Evolutionary conservation across 1,140 invertebrate genomes (phyloP), one percentile per base, ranked within the genome.

Genomic region (Oscheius sp.): DNA sequence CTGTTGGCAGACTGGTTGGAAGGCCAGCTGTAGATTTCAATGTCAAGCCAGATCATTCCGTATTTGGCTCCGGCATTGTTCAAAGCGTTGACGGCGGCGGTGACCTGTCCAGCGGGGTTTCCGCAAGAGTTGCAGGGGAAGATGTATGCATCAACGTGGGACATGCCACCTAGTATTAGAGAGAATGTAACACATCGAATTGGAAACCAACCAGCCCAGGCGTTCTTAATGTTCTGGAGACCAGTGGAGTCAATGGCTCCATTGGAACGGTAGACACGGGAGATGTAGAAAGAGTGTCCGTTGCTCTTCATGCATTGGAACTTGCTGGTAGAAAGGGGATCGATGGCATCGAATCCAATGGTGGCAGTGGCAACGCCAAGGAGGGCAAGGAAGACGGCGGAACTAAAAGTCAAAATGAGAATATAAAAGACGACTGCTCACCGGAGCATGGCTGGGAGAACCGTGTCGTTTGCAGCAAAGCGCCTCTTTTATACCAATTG

Each of bases 31-130:
- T 59, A 52, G 32, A 59, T 35, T 46, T 79, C 77, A 55, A 79
- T 79, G 59, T 79, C 77, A 34, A 79, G 45, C 77, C 77, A 79
- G 3, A 79, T 61, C 68, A 79, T 79, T 68, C 78, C 78, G 26
- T 79, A 46, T 28, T 77, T 71, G n/a, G 76, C 74, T 23, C 77
- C 77, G 45, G 68, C 64, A 35, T 15, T 28, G 20, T 63, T 42
- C 15, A 79, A 23, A 15, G 64, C 59, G 45, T 79, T 73, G 20
- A 79, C 61, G 1, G 77, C 71, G 2, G 66, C 62, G 31, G 55
- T 35, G 7, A 76, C 75, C 58, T 78, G 77, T n/a, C 61, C 35
- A 31, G 29, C 66, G 31, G 77, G 45, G 52, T 59, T 23, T 31
- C 73, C 78, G 13, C 62, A 23, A 23, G 78, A 29, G 10, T 46